phyloP scores from a whole-genome alignment of 2,113 vertebrate genomes.

The Varanus salvator region DNA sequence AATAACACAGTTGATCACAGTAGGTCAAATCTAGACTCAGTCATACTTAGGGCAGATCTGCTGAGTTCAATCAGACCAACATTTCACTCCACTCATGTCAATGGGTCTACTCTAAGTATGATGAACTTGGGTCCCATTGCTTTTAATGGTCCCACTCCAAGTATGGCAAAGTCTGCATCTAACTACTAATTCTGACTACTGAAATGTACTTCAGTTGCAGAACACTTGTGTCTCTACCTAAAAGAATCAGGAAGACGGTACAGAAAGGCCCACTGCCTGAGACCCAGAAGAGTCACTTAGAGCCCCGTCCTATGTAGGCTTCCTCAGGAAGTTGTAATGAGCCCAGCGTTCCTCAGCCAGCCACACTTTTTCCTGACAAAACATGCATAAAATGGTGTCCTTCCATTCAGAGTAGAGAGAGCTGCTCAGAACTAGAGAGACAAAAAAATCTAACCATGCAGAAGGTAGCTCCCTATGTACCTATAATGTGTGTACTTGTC shows the following conservation, averaged over 20 bases:
- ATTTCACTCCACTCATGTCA: not conserved
- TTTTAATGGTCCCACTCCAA: not conserved
- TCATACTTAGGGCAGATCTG: not conserved
- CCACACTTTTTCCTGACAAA: not conserved
- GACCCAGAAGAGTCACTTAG: not conserved
- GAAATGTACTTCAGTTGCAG: not conserved
- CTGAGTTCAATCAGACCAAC: not conserved
- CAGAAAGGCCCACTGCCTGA: not conserved
- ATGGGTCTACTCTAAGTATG: not conserved
- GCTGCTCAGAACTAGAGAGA: not conserved
- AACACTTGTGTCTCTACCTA: not conserved
- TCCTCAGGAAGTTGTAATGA: too few species aligned
- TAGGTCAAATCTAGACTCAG: not conserved
- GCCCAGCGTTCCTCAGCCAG: too few species aligned
- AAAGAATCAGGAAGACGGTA: not conserved
- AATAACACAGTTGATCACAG: conserved; percentile 42
- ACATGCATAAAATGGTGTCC: not conserved
- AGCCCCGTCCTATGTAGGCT: not conserved
- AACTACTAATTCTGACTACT: not conserved
- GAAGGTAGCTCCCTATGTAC: not conserved
- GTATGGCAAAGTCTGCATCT: not conserved
- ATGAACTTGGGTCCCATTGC: not conserved
- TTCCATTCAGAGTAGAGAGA: not conserved
- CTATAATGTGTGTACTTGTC: not conserved
- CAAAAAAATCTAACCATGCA: not conserved